Percentiles rank a stretch among this genome's conserved stretches.
Evolutionary conservation across 2,113 vertebrate species (phyloP).

Genomic region (Geococcyx californianus): DNA sequence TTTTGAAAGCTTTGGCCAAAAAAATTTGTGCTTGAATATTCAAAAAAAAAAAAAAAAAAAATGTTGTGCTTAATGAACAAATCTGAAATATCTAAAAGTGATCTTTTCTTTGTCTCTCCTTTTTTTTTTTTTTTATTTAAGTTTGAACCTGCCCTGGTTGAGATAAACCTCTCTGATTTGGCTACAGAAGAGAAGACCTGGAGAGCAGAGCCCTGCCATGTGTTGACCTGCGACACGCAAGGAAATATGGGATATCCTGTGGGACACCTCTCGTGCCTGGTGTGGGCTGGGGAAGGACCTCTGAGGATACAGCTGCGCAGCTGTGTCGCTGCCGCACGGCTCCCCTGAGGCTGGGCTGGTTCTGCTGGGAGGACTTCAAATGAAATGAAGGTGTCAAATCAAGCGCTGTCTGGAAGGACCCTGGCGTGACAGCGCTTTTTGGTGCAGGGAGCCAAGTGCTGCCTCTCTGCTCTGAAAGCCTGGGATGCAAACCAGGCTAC

Average conservation of each 20-base stretch:
- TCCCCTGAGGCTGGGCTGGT: background rate
- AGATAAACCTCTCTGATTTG: background rate
- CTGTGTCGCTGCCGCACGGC: background rate
- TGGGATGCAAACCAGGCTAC: background rate
- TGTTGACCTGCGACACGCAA: background rate
- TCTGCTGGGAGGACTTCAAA: background rate
- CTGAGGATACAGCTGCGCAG: background rate
- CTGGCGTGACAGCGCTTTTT: background rate
- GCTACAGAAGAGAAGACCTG: background rate
- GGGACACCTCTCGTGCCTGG: accelerated
- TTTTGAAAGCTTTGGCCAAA: background rate
- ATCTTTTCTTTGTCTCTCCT: background rate
- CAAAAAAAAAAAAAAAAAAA: no score
- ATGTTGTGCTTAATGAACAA: background rate
- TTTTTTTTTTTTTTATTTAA: background rate
- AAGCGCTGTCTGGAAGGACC: background rate
- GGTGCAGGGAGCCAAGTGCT: background rate
- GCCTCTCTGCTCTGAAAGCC: background rate
- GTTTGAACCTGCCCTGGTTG: background rate
- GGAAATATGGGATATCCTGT: background rate
- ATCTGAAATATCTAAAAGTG: background rate
- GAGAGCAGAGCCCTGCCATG: background rate
- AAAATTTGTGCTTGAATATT: background rate
- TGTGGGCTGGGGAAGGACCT: background rate
- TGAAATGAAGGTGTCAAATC: background rate